Conservation (phyloP, 2,113 vertebrate species). For the Tragelaphus buxtoni region DNA sequence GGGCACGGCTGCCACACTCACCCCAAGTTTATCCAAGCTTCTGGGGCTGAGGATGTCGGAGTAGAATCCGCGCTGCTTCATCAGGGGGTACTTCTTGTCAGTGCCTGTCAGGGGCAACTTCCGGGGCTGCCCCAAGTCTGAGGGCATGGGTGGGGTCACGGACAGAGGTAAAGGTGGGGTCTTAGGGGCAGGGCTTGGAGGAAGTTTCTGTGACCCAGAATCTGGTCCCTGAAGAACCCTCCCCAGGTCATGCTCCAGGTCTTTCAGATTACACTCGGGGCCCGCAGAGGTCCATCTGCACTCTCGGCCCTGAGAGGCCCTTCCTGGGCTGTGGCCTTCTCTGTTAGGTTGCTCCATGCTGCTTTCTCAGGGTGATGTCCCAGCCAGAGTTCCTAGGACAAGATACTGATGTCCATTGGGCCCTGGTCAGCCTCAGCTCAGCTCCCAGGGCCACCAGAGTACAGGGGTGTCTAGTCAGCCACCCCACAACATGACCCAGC, state of each 20-base stretch:
- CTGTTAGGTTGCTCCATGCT: constrained; percentile 39
- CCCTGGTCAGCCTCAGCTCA: neutral
- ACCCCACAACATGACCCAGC: neutral
- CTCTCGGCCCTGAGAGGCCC: neutral
- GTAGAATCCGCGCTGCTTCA: constrained; percentile 77
- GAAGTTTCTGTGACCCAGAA: neutral
- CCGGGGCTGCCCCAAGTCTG: constrained; percentile 15
- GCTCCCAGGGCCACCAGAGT: neutral
- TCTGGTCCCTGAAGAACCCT: neutral
- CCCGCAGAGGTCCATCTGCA: accelerated
- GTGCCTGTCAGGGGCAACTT: neutral
- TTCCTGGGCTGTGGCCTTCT: neutral
- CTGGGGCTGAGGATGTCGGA: constrained; percentile 77
- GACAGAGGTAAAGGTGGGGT: neutral
- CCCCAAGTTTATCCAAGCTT: constrained; percentile 69
- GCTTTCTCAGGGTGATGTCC: neutral
- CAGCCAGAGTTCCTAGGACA: constrained; percentile 38
- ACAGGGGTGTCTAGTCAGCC: neutral
- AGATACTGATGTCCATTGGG: neutral
- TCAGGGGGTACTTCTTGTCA: constrained; percentile 61
- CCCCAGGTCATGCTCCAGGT: neutral
- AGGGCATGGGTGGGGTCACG: neutral
- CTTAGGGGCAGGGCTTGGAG: neutral
- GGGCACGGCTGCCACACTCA: constrained; percentile 68
- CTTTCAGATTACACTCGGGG: neutral